Base-by-base conservation (phyloP, 2,113 vertebrate species). In the Carettochelys insculpta region DNA sequence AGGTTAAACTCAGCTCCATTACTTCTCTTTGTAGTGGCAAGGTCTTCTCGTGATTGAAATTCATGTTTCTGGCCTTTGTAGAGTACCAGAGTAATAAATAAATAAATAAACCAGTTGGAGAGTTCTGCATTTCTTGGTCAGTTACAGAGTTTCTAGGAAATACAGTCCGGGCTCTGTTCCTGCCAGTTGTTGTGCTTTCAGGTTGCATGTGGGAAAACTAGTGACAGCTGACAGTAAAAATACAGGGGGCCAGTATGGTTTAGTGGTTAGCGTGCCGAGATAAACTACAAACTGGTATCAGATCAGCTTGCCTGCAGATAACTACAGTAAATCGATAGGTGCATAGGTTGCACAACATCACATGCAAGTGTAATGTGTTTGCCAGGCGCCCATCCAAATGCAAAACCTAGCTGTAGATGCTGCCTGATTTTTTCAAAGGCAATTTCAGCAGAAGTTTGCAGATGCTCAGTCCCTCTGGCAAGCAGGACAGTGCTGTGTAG, bases 371-470 rank as follows among this genome's bases (percentile, higher is more conserved):
- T 34, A 43, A 27, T 0, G 5, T 4, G 5, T 51, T 82, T 7
- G 0, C 0, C 1, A 0, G 45, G 48, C 71, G 8, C 27, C 48
- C 45, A 3, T 38, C 47, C 8, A 43, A 20, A 47, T 0, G 0
- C 16, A 38, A 24, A 16, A 3, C 19, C 56, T 9, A 51, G n/a
- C 1, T 0, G 0, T 0, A 1, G 56, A 20, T 24, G 47, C 48
- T 52, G 12, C 17, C 5, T 0, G 1, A 7, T 20, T 2, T 16
- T n/a, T 41, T 2, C 22, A 25, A 73, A 73, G 38, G 75, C 76
- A 4, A 0, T 45, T 89, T 13, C 1, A 1, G 76, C 31, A 19
- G 47, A 31, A 77, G 48, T 47, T 47, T 22, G 76, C 25, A 34
- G 31, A 65, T 0, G 45, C 56, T 87, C 38, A 1, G 47, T 38